phyloP scores from a whole-genome alignment of 2,113 vertebrate species.

The Alaudala cheleensis region DNA sequence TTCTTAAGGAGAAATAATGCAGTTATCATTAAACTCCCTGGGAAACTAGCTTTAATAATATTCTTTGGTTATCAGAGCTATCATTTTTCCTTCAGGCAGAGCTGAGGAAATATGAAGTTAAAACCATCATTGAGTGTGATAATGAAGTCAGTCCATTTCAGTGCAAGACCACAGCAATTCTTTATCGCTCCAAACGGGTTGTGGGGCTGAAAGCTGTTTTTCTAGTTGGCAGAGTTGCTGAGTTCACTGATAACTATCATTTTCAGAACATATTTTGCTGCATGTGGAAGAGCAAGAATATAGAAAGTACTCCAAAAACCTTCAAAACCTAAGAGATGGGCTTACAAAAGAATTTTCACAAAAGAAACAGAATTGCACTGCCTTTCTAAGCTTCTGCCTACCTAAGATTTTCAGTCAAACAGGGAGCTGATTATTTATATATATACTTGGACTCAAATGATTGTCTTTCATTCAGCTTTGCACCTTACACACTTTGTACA shows the following conservation, averaged over 20 bases:
- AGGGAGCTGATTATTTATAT: neutral
- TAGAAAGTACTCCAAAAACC: neutral
- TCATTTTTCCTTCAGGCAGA: conserved; percentile 69
- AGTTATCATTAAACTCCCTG: conserved; percentile 69
- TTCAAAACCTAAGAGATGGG: neutral
- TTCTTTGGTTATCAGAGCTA: conserved; percentile 67
- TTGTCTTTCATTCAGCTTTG: neutral
- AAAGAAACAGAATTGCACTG: neutral
- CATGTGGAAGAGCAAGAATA: neutral
- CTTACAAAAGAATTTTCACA: neutral
- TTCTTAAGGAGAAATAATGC: conserved; percentile 67
- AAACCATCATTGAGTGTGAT: conserved; percentile 60
- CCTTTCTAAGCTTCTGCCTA: conserved; percentile 7
- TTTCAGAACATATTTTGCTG: neutral
- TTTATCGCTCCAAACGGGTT: conserved; percentile 50
- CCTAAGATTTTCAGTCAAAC: neutral
- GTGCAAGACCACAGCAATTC: conserved; percentile 49
- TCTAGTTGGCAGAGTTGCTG: conserved; percentile 56
- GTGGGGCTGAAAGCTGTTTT: conserved; percentile 46
- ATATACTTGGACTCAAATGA: neutral
- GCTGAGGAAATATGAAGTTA: conserved; percentile 56
- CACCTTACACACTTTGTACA: neutral
- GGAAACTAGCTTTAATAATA: conserved; percentile 68
- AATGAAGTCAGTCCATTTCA: conserved; percentile 70
- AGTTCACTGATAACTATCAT: conserved; percentile 61